Evolutionary conservation across 2,888 invertebrate species (phyloP), one percentile per base, ranked within the genome.

Genomic region (Ceramica pisi): DNA sequence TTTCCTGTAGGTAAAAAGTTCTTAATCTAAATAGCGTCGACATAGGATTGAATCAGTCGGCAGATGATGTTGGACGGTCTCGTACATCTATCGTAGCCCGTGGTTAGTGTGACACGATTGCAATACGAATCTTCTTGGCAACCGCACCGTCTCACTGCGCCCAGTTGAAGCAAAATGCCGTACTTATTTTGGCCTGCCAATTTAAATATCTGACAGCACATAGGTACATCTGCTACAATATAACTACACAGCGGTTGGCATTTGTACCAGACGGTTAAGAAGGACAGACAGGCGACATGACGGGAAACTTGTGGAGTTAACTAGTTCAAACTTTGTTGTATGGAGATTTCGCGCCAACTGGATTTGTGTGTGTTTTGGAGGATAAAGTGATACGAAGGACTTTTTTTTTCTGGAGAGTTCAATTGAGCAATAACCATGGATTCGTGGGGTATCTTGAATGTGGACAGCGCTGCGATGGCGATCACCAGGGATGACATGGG

Each of bases 401-500:
- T 68, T 81, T 81, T 86, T 82, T 84, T 76, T 81, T 75, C 84
- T 86, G 81, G 80, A 86, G 82, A 86, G 77, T 72, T 67, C 71
- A 75, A 81, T 69, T 75, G 38, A 75, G 53, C 53, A 67, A 68
- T 77, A 83, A 88, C 83, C 75, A 97, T 98, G 97, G 97, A 97
- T 96, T 97, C 97, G 85, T 97, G 97, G 97, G 97, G 97, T 76
- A 97, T 97, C 85, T 92, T 98, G 89, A 97, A 97, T 85, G 97
- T 97, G 85, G 97, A 97, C 87, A 96, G 96, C 71, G 96, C 97
- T 57, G 95, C 97, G 61, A 97, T 97, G 77, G 97, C 97, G 23
- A 97, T 98, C 86, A 97, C 97, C 71, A 97, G 98, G 83, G 98
- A 98, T 94, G 98, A 97, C 84, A 86, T 96, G 84, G 94, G 95